phyloP scores from a whole-genome alignment of 2,797 vertebrate species.

The Chaenodraco wilsoni region DNA sequence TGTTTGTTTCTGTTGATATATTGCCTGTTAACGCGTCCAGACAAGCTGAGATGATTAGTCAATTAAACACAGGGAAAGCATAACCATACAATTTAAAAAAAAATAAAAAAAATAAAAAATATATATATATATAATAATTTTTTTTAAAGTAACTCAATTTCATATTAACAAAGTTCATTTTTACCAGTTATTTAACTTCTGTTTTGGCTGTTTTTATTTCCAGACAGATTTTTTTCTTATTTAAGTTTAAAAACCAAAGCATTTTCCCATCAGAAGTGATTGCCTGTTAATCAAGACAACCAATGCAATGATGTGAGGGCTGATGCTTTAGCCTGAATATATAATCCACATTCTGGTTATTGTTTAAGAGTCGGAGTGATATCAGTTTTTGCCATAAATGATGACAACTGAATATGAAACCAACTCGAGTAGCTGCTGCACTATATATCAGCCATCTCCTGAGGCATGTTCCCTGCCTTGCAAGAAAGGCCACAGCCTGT shows the following conservation, averaged over 20 bases:
- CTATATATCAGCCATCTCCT: constrained; percentile 38
- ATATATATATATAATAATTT: too few relatives aligned
- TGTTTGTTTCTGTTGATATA: not conserved
- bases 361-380: not conserved
- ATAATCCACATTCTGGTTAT: not conserved
- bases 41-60: not conserved
- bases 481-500: constrained; percentile 51
- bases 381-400: not conserved
- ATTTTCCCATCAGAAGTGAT: not conserved
- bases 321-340: not conserved
- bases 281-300: not conserved
- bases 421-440: constrained; percentile 12
- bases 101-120: too few relatives aligned
- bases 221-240: not conserved
- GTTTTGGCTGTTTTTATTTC: not conserved
- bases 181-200: not conserved
- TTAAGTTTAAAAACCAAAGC: not conserved
- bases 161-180: not conserved
- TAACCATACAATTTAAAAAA: not conserved
- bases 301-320: not conserved
- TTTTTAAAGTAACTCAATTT: not conserved
- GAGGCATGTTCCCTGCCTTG: constrained; percentile 51
- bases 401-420: constrained; percentile 10
- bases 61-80: not conserved
- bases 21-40: not conserved